Percentiles rank a stretch among this genome's conserved stretches.
Evolutionary conservation across 2,888 invertebrate genomes (phyloP).

Genomic region (Conchocele bisecta): DNA sequence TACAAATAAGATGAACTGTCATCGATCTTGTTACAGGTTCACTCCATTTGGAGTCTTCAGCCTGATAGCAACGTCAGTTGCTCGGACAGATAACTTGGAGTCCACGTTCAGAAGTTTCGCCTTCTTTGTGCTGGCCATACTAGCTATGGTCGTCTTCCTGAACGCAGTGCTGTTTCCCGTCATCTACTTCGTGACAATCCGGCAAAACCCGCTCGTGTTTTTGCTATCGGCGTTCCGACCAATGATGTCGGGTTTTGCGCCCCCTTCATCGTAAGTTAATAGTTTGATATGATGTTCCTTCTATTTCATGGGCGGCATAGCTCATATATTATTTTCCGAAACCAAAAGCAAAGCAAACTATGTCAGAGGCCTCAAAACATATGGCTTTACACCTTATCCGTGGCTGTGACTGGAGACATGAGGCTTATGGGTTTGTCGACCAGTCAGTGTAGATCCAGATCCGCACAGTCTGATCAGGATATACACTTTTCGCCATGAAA

Average conservation of each 20-base stretch:
- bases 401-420: no score
- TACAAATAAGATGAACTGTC: background rate
- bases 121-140: background rate
- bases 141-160: background rate
- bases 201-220: background rate
- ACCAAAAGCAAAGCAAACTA: no score
- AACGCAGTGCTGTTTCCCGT: background rate
- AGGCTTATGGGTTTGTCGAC: no score
- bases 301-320: no score
- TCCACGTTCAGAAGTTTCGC: slow-evolving; percentile 2
- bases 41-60: slow-evolving; percentile 5
- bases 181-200: background rate
- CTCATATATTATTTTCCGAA: no score
- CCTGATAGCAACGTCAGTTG: slow-evolving; percentile 3
- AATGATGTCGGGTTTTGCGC: slow-evolving; percentile 6
- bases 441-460: no score
- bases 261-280: slow-evolving; percentile 12
- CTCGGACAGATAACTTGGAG: background rate
- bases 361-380: no score
- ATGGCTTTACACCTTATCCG: no score
- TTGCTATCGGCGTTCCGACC: background rate
- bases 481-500: no score
- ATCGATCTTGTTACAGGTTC: background rate
- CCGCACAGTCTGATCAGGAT: no score
- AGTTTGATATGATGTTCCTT: no score